Conservation (phyloP, 2,888 invertebrate species). For the Latrodectus elegans region DNA sequence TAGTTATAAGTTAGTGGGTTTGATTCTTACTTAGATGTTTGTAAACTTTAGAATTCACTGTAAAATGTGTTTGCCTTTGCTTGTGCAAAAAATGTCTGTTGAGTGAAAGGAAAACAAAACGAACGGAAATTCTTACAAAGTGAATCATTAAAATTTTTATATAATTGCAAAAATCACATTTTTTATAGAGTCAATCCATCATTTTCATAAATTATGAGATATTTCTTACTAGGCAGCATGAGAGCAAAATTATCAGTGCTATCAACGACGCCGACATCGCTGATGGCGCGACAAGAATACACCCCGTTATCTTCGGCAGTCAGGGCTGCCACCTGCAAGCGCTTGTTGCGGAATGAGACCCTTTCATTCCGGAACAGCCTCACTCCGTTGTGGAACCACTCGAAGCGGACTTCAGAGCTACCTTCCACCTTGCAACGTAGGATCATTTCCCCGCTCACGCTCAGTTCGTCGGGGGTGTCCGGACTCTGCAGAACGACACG, state of each 20-base stretch:
- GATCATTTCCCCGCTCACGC: conserved; percentile 78
- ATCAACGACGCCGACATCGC: conserved; percentile 80
- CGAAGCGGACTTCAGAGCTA: conserved; percentile 80
- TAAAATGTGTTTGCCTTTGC: too few species aligned
- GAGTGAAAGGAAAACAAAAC: too few species aligned
- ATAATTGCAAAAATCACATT: too few species aligned
- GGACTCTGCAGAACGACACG: conserved; percentile 79
- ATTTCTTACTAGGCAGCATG: conserved; percentile 77
- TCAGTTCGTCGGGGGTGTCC: conserved; percentile 77
- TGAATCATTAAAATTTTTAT: too few species aligned
- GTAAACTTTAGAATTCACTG: too few species aligned
- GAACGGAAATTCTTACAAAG: too few species aligned
- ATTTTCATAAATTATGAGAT: not conserved
- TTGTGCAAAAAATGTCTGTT: too few species aligned
- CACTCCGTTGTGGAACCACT: conserved; percentile 82
- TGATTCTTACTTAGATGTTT: too few species aligned
- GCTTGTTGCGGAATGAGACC: conserved; percentile 79
- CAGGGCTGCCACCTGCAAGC: conserved; percentile 79
- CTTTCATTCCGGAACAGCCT: conserved; percentile 79
- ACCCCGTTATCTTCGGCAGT: conserved; percentile 81
- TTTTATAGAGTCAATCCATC: too few species aligned
- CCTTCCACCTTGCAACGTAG: conserved; percentile 82
- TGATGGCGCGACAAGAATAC: conserved; percentile 83
- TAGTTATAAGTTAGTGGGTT: too few species aligned
- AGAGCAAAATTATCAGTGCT: conserved; percentile 78